Conservation (phyloP, 30 jellyfish, hydroid and myxozoan genomes). For the Aurelia aurita region DNA sequence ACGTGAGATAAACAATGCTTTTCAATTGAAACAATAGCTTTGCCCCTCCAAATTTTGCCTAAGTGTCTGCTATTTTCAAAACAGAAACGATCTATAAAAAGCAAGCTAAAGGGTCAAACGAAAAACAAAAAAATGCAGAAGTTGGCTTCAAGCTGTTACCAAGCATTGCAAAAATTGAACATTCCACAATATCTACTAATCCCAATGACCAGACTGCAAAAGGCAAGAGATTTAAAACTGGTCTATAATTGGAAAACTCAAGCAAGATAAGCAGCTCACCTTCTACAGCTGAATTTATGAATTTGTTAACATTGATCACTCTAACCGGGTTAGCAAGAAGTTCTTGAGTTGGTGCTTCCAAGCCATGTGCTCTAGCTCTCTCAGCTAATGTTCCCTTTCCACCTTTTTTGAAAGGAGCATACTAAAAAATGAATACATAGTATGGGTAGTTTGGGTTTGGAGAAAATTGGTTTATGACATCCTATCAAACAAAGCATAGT, state of each 20-base stretch:
- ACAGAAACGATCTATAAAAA: no score
- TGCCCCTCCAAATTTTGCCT: no score
- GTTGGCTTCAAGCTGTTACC: no score
- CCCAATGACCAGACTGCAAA: no score
- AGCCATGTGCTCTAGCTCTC: slow-evolving; percentile 83
- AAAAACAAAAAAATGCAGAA: no score
- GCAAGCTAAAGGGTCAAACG: no score
- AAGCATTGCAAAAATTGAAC: no score
- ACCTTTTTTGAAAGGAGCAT: slow-evolving; percentile 86
- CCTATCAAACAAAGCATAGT: not conserved
- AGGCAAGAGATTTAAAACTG: no score
- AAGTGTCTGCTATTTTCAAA: no score
- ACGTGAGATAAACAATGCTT: no score
- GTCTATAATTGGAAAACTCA: not conserved
- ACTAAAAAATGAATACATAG: slow-evolving; percentile 21
- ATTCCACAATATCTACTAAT: no score
- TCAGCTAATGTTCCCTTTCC: slow-evolving; percentile 94
- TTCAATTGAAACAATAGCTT: no score
- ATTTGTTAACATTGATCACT: not conserved
- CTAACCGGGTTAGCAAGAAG: slow-evolving; percentile 27
- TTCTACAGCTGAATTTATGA: slow-evolving; percentile 19
- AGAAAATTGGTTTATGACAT: not conserved
- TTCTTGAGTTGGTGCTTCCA: slow-evolving; percentile 64
- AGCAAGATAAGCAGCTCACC: slow-evolving; percentile 20
- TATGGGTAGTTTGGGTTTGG: not conserved